These are phyloP conservation scores for Spea hammondii DNA, from an alignment of 2,797 vertebrate genomes.

Conservation along the genomic window DNA sequence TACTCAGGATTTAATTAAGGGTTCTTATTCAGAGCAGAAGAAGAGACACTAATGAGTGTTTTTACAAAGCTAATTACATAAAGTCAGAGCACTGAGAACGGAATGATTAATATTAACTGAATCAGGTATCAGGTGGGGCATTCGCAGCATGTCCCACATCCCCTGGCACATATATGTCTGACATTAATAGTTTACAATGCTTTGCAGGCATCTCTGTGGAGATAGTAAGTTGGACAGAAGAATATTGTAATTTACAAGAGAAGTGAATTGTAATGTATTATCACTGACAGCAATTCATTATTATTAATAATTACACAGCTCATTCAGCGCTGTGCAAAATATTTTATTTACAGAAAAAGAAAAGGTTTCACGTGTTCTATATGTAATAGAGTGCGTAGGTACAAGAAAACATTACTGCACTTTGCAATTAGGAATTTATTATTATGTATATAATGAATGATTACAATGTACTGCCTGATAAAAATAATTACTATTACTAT, in stretches of 20 bases:
- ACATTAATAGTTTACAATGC: slow-evolving; percentile 7
- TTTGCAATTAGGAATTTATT: too few relatives aligned
- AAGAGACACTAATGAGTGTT: slow-evolving; percentile 77
- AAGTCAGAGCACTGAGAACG: slow-evolving; percentile 54
- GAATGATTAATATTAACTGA: slow-evolving; percentile 43
- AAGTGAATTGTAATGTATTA: not conserved
- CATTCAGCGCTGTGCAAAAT: too few relatives aligned
- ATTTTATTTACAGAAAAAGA: too few relatives aligned
- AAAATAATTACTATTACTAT: too few relatives aligned
- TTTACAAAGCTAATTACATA: slow-evolving; percentile 71
- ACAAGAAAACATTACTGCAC: too few relatives aligned
- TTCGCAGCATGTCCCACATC: slow-evolving; percentile 1
- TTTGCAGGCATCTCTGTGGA: not conserved
- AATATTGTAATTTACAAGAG: not conserved
- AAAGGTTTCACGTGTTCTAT: too few relatives aligned
- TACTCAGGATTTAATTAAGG: slow-evolving; percentile 81
- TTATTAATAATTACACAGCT: too few relatives aligned
- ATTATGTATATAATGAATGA: too few relatives aligned
- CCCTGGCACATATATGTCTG: not conserved
- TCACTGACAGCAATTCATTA: not conserved
- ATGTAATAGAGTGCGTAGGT: too few relatives aligned
- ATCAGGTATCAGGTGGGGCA: slow-evolving; percentile 1
- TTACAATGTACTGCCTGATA: too few relatives aligned
- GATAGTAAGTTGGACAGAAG: not conserved
- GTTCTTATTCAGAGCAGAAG: slow-evolving; percentile 84